Base-by-base conservation (phyloP, 2,888 invertebrate species). In the Leptinotarsa rubiginosa region DNA sequence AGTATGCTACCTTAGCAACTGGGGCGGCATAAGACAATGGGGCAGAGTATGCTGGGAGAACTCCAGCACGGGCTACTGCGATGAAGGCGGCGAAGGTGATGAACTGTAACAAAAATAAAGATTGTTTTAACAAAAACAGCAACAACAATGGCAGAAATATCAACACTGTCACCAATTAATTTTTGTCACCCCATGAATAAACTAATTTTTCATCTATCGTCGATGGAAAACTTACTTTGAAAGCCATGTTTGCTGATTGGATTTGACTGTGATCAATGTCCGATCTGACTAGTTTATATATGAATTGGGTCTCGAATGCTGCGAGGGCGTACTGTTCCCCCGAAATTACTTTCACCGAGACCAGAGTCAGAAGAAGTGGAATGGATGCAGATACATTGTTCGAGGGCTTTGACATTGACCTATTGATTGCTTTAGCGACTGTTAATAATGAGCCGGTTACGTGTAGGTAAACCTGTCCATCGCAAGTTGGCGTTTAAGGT, bases 181-280 rank as follows among this genome's bases (percentile, higher is more conserved):
- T 10, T 41, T 41, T 41, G 41, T 41, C 41, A 10, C 12, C 41
- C 10, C 3, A 2, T 41, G 2, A 41, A 31, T 31, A 7, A 1
- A 2, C 41, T 10, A 31, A 12, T 2, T 41, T 7, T 7, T 12
- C 3, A 67, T 16, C 31, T 41, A 13, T 56, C 56, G 20, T 22
- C 4, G 22, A 10, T 56, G 22, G 4, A 20, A 1, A 75, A 82
- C 83, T 82, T 78, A 83, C 83, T 82, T 82, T 81, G 80, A 81
- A 82, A 76, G 83, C 80, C 83, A 83, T 83, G 81, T 81, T 73
- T 22, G 22, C 56, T 22, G 31, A 22, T 54, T 54, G 41, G 70
- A 70, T 49, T 74, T 65, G 20, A 22, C 47, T 65, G 47, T 47
- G 47, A 65, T 65, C 20, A 20, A 22, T 22, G 20, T 59, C 56